Base-by-base conservation (phyloP, 2,888 invertebrate species). In the Halictus quadricinctus region DNA sequence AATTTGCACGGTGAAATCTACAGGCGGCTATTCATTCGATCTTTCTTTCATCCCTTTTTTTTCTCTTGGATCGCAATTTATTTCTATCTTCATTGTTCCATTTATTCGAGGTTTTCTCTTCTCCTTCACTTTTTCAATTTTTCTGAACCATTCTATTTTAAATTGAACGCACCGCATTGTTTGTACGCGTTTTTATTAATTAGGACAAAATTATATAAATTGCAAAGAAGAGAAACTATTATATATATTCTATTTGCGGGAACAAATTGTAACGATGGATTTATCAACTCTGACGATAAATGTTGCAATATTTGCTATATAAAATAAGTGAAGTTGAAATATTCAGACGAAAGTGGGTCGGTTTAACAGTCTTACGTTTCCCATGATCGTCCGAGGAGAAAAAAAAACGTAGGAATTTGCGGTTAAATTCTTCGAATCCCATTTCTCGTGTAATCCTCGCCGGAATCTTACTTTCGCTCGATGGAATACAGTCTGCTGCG, bases 401-500 rank as follows among this genome's bases (percentile, higher is more conserved):
- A 64, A 69, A 21, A 10, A 10, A 50, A 41, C 25, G 25, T 21
- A 13, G 18, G 25, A 25, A 54, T 41, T 13, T n/a, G 43, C 70
- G 46, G 54, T 36, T 36, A 58, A 80, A 80, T 80, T 21, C 21
- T 6, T 46, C n/a, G 46, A 69, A 54, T 60, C 72, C 41, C 2
- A 18, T 66, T 69, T 60, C 25, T 2, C 36, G 25, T 2, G 25
- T 72, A 79, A 79, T 79, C 50, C 41, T 48, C 12, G 36, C 4
- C 12, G 66, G 64, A 73, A 76, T n/a, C 15, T n/a, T 46, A 48
- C n/a, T 77, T 48, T 41, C 80, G 76, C 29, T 10, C 15, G n/a
- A 60, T 48, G 8, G 5, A 13, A 13, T 50, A 70, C 25, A 18
- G 25, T 60, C 5, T 3, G 15, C 3, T 8, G 41, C 70, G 18